phyloP scores from a whole-genome alignment of 2,797 vertebrate genomes.

The Geotrypetes seraphini region DNA sequence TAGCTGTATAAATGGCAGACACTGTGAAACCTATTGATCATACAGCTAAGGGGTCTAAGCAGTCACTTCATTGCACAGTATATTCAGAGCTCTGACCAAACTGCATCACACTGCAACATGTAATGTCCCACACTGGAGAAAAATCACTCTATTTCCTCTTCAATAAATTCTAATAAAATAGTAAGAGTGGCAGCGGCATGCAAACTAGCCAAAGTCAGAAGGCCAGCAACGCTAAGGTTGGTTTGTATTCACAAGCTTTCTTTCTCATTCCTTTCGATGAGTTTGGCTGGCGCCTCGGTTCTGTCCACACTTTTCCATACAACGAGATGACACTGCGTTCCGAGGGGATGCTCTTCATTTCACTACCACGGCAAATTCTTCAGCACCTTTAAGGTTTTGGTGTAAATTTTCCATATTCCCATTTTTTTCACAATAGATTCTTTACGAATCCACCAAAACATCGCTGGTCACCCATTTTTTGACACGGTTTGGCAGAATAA shows the following conservation, averaged over 20 bases:
- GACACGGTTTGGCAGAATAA: conserved; percentile 31
- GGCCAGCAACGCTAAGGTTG: conserved; percentile 48
- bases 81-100: conserved; percentile 53
- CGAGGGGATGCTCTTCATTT: conserved; percentile 25
- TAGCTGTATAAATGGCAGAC: conserved; percentile 51
- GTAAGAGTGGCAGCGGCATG: conserved; percentile 61
- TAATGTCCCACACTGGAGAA: conserved; percentile 52
- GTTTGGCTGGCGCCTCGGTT: conserved; percentile 36
- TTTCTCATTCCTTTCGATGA: conserved; percentile 43
- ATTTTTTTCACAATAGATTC: background rate
- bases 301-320: conserved; percentile 21
- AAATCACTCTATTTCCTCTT: conserved; percentile 53
- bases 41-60: too few species aligned
- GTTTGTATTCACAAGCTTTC: conserved; percentile 49
- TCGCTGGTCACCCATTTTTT: conserved; percentile 9
- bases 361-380: conserved; percentile 23
- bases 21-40: too few species aligned
- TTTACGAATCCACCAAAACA: conserved; percentile 18
- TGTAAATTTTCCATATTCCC: conserved; percentile 10
- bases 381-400: conserved; percentile 26
- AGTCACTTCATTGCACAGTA: conserved; percentile 58
- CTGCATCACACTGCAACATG: conserved; percentile 52
- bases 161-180: conserved; percentile 50
- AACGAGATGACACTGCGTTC: conserved; percentile 29
- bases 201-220: conserved; percentile 57